Conservation (phyloP, 2,888 invertebrate genomes). For the Pyralis farinalis region DNA sequence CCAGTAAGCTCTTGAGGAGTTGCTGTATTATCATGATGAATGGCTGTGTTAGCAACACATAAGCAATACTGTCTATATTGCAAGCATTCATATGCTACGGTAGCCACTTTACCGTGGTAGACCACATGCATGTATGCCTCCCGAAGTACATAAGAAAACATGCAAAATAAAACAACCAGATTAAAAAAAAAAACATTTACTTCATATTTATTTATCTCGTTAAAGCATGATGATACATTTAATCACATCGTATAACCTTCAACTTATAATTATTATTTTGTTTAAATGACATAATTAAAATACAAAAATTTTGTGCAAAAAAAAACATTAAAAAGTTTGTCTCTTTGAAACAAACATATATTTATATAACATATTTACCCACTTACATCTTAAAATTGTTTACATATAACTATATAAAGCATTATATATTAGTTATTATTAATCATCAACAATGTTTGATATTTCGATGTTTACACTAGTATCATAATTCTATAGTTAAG, state of each 20-base stretch:
- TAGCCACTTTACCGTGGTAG: too few relatives aligned
- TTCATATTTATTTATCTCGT: conserved; percentile 19
- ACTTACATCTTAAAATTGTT: conserved; percentile 1
- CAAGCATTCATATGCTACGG: too few relatives aligned
- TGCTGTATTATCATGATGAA: too few relatives aligned
- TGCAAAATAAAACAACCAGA: conserved; percentile 5
- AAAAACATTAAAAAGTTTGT: too few relatives aligned
- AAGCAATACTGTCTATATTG: too few relatives aligned
- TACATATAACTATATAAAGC: conserved; percentile 4
- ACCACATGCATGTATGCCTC: too few relatives aligned
- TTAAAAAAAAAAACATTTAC: conserved; percentile 35
- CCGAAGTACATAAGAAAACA: too few relatives aligned
- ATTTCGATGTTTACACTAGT: conserved; percentile 31
- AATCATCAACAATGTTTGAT: conserved; percentile 11
- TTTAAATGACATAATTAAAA: too few relatives aligned
- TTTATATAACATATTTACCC: conserved; percentile 2
- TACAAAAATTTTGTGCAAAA: too few relatives aligned
- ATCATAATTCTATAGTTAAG: too few relatives aligned
- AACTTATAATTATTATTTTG: conserved; percentile 11
- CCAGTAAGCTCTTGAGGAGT: too few relatives aligned
- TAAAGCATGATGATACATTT: conserved; percentile 34
- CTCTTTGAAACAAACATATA: neutral
- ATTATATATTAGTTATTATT: conserved; percentile 3
- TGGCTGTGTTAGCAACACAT: too few relatives aligned
- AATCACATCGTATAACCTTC: conserved; percentile 16